phyloP scores from a whole-genome alignment of 2,888 invertebrate genomes.

The Heliconius erato region DNA sequence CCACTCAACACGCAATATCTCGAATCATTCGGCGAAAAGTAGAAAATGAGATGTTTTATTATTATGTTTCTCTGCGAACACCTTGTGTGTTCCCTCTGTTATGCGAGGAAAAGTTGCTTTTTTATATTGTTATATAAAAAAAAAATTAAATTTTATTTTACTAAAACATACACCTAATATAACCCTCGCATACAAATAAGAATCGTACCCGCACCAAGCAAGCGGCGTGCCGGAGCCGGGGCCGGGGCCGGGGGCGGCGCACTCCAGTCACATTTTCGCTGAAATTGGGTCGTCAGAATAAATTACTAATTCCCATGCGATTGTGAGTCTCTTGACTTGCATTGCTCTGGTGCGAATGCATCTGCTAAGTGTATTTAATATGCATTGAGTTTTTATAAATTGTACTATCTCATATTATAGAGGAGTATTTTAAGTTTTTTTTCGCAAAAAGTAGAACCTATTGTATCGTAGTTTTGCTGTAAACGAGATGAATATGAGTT shows the following conservation, averaged over 20 bases:
- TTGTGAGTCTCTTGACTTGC: constrained; percentile 1
- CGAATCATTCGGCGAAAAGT: too few relatives aligned
- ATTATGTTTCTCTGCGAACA: too few relatives aligned
- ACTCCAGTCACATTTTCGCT: neutral
- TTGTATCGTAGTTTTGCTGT: too few relatives aligned
- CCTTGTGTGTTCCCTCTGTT: too few relatives aligned
- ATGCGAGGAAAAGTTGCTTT: neutral
- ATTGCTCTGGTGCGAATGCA: neutral
- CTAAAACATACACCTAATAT: neutral
- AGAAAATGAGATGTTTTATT: too few relatives aligned
- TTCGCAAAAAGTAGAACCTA: too few relatives aligned
- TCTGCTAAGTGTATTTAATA: neutral
- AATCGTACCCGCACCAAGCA: neutral
- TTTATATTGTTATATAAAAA: neutral
- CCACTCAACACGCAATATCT: too few relatives aligned
- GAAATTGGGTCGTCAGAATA: constrained; percentile 26
- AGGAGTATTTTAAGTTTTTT: too few relatives aligned
- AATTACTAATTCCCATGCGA: constrained; percentile 23
- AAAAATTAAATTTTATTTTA: neutral
- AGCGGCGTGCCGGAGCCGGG: neutral
- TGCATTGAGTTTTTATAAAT: neutral
- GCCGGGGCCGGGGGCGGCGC: neutral
- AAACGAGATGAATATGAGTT: too few relatives aligned
- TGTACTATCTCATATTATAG: neutral
- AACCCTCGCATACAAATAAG: neutral